These are phyloP conservation scores for Pocillopora verrucosa DNA, from an alignment of 64 coral and sea anemone genomes.

Conservation along the genomic window DNA sequence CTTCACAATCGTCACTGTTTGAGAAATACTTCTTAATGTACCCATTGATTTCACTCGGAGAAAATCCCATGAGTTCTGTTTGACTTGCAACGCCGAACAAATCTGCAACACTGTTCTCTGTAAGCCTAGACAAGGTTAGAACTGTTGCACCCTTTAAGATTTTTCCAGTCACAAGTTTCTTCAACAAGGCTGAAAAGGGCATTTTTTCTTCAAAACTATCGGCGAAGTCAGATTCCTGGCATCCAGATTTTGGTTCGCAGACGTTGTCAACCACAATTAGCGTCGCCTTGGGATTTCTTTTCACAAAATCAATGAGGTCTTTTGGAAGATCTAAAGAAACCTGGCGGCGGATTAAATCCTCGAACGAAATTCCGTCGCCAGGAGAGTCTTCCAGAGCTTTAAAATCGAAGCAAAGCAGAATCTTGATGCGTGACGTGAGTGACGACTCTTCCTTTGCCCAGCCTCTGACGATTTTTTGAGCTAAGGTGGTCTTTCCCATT, in stretches of 20 bases:
- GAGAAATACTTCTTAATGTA: not conserved
- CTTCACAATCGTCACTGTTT: not conserved
- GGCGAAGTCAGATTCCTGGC: not conserved
- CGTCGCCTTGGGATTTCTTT: not conserved
- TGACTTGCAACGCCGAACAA: not conserved
- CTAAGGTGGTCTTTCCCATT: not conserved
- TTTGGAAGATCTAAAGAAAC: not conserved
- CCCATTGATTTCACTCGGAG: not conserved
- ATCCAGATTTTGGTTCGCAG: not conserved
- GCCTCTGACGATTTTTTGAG: not conserved
- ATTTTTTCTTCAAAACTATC: conserved; percentile 18
- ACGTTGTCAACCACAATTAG: conserved; percentile 19
- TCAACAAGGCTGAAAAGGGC: not conserved
- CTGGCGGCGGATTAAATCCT: not conserved
- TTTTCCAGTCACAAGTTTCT: not conserved
- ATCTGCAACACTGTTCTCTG: not conserved
- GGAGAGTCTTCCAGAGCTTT: not conserved
- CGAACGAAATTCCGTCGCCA: not conserved
- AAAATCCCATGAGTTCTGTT: conserved; percentile 9
- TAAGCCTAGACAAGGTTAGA: not conserved
- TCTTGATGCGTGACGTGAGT: not conserved
- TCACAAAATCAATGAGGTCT: conserved; percentile 1
- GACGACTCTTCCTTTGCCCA: not conserved
- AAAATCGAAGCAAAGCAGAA: not conserved
- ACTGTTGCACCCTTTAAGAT: not conserved